Evolutionary conservation across 2,113 vertebrate genomes (phyloP).

Genomic region (Rhinoderma darwinii): DNA sequence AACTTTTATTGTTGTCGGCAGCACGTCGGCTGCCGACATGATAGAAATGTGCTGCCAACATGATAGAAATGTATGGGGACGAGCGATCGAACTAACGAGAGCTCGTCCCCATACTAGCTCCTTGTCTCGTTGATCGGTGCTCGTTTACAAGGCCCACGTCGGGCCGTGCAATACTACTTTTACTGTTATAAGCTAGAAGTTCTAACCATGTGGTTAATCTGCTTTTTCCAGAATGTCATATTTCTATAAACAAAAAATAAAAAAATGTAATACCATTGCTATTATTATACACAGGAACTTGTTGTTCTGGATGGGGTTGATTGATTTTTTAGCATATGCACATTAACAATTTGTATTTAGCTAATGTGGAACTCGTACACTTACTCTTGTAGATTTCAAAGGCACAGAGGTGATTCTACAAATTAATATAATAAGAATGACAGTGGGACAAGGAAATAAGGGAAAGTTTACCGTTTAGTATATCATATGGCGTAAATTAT

Average conservation of each 20-base stretch:
- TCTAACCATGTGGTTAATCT: background rate
- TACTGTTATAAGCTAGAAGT: background rate
- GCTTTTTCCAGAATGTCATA: background rate
- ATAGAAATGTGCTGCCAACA: no score
- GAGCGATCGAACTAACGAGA: no score
- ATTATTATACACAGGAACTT: background rate
- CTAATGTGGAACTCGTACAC: background rate
- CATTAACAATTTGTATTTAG: background rate
- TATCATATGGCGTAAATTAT: no score
- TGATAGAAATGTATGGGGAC: no score
- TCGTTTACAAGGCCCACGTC: no score
- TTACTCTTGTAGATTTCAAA: background rate
- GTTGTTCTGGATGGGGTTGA: slow-evolving; percentile 6
- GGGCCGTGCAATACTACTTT: no score
- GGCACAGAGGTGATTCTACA: background rate
- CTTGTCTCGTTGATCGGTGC: no score
- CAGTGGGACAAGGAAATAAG: background rate
- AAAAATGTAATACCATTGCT: background rate
- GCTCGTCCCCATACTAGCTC: no score
- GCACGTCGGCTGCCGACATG: no score
- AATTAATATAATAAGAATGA: background rate
- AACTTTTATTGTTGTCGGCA: no score
- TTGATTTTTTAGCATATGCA: background rate
- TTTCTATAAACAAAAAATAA: background rate
- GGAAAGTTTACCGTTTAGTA: background rate